These are phyloP conservation scores for Pristionchus japonicus DNA, from an alignment of 2,888 invertebrate species.

Conservation along the genomic window DNA sequence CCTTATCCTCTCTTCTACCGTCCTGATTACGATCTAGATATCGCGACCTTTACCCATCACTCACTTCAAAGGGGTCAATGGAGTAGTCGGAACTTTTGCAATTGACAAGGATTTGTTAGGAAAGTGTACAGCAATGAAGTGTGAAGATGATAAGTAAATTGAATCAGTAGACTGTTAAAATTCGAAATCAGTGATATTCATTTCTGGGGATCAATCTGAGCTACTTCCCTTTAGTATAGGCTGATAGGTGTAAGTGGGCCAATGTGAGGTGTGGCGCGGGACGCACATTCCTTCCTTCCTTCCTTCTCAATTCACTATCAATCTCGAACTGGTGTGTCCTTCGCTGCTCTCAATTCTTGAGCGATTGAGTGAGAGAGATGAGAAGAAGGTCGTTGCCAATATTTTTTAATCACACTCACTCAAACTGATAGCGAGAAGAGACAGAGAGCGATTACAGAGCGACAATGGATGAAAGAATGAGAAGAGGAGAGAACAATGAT, in stretches of 20 bases:
- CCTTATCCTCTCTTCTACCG: neutral
- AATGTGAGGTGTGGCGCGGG: neutral
- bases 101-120: too few relatives aligned
- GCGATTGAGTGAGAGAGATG: neutral
- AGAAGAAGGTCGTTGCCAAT: constrained; percentile 25
- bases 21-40: constrained; percentile 23
- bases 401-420: constrained; percentile 7
- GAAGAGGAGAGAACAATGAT: neutral
- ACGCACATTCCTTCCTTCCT: neutral
- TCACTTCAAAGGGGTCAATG: constrained; percentile 12
- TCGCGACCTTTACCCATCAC: constrained; percentile 21
- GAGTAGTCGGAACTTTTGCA: too few relatives aligned
- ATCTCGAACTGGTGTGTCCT: constrained; percentile 34
- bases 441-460: neutral
- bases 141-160: too few relatives aligned
- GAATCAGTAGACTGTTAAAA: too few relatives aligned
- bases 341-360: constrained; percentile 23
- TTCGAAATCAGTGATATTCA: neutral
- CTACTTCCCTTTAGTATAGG: neutral
- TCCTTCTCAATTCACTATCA: neutral
- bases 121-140: too few relatives aligned
- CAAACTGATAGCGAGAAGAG: constrained; percentile 10
- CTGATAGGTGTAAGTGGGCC: neutral
- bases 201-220: neutral
- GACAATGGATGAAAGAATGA: neutral